phyloP scores from a whole-genome alignment of 2,113 vertebrate genomes.

The Fulmarus glacialis region DNA sequence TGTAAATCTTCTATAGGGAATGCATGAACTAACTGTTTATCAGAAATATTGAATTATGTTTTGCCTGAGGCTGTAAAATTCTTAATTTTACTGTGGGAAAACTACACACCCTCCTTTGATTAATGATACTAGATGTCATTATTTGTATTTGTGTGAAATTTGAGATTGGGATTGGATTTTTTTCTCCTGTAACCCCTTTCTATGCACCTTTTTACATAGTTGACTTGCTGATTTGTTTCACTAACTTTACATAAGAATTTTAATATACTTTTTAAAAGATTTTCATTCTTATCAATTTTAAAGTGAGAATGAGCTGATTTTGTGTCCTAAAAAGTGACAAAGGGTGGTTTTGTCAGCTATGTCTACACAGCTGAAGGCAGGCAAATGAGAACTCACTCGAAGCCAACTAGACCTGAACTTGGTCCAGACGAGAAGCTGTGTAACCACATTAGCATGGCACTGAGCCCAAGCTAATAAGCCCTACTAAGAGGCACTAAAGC shows the following conservation, averaged over 20 bases:
- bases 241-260: background rate
- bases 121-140: background rate
- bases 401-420: slow-evolving; percentile 35
- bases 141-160: background rate
- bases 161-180: background rate
- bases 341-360: background rate
- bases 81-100: background rate
- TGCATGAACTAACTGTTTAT: background rate
- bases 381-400: background rate
- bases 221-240: background rate
- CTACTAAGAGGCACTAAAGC: slow-evolving; percentile 53
- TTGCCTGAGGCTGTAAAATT: background rate
- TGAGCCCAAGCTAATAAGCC: slow-evolving; percentile 50
- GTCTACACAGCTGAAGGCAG: background rate
- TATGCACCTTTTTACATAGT: background rate
- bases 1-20: background rate
- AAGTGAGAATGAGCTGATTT: background rate
- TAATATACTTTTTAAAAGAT: background rate
- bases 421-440: slow-evolving; percentile 57
- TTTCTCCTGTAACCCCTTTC: background rate
- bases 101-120: fast-evolving
- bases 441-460: slow-evolving; percentile 50
- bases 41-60: background rate
- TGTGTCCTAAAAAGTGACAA: background rate
- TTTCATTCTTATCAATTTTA: background rate